A percentile compares a stretch with the other conserved stretches of the same genome.
phyloP scores from a whole-genome alignment of 2,888 invertebrate genomes.

The Hyposoter dolosus region DNA sequence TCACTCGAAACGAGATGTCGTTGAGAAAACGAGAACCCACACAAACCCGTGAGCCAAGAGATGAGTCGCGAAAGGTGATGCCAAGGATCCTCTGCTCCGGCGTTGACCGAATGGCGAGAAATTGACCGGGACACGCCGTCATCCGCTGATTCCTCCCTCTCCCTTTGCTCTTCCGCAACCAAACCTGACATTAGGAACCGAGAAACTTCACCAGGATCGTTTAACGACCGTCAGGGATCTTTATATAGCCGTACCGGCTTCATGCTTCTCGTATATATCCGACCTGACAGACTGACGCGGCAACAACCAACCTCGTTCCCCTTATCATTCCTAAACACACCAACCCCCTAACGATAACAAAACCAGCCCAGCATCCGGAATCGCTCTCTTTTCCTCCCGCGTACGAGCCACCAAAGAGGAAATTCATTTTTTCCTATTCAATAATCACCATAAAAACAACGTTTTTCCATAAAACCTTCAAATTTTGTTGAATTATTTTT shows the following conservation, averaged over 20 bases:
- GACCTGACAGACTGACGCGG: not conserved
- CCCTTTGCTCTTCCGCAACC: slow-evolving; percentile 27
- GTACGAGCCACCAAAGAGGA: slow-evolving; percentile 21
- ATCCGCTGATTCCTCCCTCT: not conserved
- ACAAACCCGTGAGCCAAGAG: slow-evolving; percentile 30
- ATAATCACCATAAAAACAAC: not conserved
- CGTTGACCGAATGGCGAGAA: slow-evolving; percentile 46
- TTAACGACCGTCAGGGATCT: slow-evolving; percentile 75
- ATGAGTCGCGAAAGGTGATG: slow-evolving; percentile 44
- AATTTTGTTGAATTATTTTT: no score
- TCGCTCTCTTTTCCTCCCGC: slow-evolving; percentile 24
- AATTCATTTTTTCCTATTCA: slow-evolving; percentile 23
- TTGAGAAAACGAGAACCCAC: slow-evolving; percentile 79
- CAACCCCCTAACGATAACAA: slow-evolving; percentile 10
- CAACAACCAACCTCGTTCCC: slow-evolving; percentile 22
- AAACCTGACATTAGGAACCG: slow-evolving; percentile 62
- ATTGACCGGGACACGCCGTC: slow-evolving; percentile 60
- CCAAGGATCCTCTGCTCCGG: slow-evolving; percentile 28
- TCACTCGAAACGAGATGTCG: slow-evolving; percentile 76
- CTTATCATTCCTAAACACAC: slow-evolving; percentile 38
- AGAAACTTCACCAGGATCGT: slow-evolving; percentile 75
- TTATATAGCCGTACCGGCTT: slow-evolving; percentile 42
- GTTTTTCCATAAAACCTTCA: not conserved
- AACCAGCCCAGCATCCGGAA: slow-evolving; percentile 18
- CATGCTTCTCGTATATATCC: not conserved